Base-by-base conservation (phyloP, 2,797 vertebrate genomes). In the Cynopterus sphinx region DNA sequence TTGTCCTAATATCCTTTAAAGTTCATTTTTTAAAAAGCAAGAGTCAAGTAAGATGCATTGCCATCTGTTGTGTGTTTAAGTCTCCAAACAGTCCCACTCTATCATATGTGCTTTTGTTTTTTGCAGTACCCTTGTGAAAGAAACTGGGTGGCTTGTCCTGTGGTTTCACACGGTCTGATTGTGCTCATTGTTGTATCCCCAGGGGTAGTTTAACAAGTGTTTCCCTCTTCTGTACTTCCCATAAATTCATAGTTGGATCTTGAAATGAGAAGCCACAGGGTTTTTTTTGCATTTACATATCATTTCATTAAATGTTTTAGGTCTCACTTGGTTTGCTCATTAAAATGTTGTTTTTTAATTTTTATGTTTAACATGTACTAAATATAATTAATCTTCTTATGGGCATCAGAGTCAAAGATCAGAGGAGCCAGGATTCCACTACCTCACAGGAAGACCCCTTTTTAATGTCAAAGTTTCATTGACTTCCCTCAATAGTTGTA, bases 241-340 rank as follows among this genome's bases (percentile, higher is more conserved):
- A 0, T 61, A 82, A 86, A 10, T 31, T 77, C 77, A 55, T 28
- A 87, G 78, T n/a, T 49, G 8, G 68, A 55, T 68, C 67, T 59
- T 49, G 57, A 31, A 51, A 70, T 82, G 71, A 53, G 61, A 88
- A 95, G 19, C 33, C 53, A 5, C 6, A 21, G 16, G n/a, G 46
- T 39, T 10, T 53, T 92, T 53, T 90, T 33, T 86, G 33, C 17
- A 59, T 51, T 74, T 70, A 31, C 31, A 0, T 75, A 31, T 94
- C 61, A 73, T 92, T 94, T 78, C 51, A 65, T 90, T 92, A 82
- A 74, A 36, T 90, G 59, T 51, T 86, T 78, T 86, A 73, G 59
- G 59, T 90, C 12, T 94, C 43, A 91, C 63, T 90, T 85, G 93
- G 43, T 84, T 92, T 92, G 59, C 51, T 84, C 21, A 26, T 94